phyloP scores from a whole-genome alignment of 92 coral and sea anemone species.

The Muricea muricata region DNA sequence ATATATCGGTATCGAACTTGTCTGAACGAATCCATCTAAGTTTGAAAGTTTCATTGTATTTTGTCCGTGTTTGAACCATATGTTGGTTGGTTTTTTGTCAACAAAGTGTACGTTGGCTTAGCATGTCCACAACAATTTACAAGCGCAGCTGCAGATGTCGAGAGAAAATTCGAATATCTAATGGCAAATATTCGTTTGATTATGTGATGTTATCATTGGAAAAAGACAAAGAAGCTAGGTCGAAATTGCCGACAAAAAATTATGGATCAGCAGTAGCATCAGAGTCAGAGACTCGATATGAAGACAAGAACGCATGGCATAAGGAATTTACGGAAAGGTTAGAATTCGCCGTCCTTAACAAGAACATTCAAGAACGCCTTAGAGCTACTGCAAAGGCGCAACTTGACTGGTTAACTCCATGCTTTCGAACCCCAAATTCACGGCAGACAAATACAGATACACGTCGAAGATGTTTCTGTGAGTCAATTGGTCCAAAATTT shows the following conservation, averaged over 20 bases:
- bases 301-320: neutral
- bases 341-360: neutral
- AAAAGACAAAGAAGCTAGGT: neutral
- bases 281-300: neutral
- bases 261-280: neutral
- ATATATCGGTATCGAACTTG: neutral
- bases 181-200: neutral
- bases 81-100: neutral
- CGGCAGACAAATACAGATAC: neutral
- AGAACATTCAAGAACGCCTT: slow-evolving; percentile 22
- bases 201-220: neutral
- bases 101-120: neutral
- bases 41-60: neutral
- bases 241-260: neutral
- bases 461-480: slow-evolving; percentile 36
- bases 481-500: slow-evolving; percentile 33
- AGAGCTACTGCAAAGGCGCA: neutral
- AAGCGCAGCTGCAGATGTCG: neutral
- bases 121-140: neutral
- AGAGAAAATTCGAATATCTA: neutral
- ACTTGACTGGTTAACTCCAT: neutral
- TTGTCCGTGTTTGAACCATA: neutral
- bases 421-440: neutral
- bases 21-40: neutral
- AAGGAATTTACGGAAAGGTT: slow-evolving; percentile 22